phyloP scores from a whole-genome alignment of 2,888 invertebrate species.

The Exephanes ischioxanthus region DNA sequence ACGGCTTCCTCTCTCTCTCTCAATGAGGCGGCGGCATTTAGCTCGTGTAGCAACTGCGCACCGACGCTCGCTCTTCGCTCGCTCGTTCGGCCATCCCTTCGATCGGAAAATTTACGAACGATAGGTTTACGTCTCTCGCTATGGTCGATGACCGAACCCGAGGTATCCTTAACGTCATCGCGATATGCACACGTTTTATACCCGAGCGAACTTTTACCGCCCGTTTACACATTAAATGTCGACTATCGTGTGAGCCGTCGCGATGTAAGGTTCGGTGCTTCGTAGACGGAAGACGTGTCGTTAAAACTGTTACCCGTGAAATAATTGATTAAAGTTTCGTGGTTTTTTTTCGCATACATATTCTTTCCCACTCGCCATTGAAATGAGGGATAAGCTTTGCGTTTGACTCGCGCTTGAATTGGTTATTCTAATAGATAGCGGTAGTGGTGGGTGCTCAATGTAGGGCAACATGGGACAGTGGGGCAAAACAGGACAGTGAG shows the following conservation, averaged over 20 bases:
- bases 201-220: constrained; percentile 51
- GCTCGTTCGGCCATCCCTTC: constrained; percentile 49
- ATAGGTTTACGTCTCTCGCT: constrained; percentile 64
- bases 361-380: too few species aligned
- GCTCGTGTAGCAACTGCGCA: constrained; percentile 42
- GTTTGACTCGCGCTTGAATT: too few species aligned
- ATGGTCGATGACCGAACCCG: constrained; percentile 25
- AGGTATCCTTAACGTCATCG: constrained; percentile 54
- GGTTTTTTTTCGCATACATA: too few species aligned
- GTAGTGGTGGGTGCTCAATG: too few species aligned
- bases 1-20: constrained; percentile 60
- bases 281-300: too few species aligned
- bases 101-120: constrained; percentile 65
- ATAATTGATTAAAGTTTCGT: too few species aligned
- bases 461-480: too few species aligned
- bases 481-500: too few species aligned
- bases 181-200: constrained; percentile 49
- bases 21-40: constrained; percentile 9
- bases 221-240: constrained; percentile 32
- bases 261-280: background rate
- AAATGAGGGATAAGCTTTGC: too few species aligned
- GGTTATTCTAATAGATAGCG: too few species aligned
- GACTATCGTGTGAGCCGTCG: background rate
- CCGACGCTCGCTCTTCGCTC: constrained; percentile 33
- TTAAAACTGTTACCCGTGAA: too few species aligned